phyloP scores from a whole-genome alignment of 2,113 vertebrate species.

The Rostratula benghalensis region DNA sequence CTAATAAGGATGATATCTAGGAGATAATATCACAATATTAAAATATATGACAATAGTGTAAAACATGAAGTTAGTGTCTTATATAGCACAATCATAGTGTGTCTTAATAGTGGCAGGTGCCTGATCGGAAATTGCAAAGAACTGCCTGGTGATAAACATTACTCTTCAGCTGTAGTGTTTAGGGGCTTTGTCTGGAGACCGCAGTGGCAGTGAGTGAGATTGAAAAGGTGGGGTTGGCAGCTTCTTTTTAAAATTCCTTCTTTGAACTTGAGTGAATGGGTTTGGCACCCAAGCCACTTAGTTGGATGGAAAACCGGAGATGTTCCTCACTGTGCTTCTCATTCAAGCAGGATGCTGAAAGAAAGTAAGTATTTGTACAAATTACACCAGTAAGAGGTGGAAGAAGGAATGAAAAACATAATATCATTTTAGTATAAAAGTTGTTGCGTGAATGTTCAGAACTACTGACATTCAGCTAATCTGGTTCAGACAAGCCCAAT shows the following conservation, averaged over 20 bases:
- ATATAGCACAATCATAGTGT: not conserved
- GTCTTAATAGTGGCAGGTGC: not conserved
- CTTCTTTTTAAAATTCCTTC: not conserved
- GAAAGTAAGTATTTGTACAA: not conserved
- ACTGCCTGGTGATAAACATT: not conserved
- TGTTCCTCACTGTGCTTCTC: not conserved
- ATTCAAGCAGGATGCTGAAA: not conserved
- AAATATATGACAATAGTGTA: not conserved
- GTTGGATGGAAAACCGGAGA: not conserved
- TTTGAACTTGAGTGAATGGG: not conserved
- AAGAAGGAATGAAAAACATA: not conserved
- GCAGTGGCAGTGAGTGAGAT: not conserved
- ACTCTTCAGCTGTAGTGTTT: not conserved
- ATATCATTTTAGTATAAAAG: not conserved
- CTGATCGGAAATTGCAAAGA: not conserved
- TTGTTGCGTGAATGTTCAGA: not conserved
- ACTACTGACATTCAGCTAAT: not conserved
- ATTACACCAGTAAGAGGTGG: not conserved
- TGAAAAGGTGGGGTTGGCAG: not conserved
- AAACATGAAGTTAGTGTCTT: not conserved
- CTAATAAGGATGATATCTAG: constrained; percentile 11
- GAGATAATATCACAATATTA: not conserved
- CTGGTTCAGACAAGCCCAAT: not conserved
- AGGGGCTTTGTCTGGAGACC: not conserved
- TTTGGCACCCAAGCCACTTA: not conserved